phyloP scores from a whole-genome alignment of 2,888 invertebrate genomes.

The Linnaemya tessellans region DNA sequence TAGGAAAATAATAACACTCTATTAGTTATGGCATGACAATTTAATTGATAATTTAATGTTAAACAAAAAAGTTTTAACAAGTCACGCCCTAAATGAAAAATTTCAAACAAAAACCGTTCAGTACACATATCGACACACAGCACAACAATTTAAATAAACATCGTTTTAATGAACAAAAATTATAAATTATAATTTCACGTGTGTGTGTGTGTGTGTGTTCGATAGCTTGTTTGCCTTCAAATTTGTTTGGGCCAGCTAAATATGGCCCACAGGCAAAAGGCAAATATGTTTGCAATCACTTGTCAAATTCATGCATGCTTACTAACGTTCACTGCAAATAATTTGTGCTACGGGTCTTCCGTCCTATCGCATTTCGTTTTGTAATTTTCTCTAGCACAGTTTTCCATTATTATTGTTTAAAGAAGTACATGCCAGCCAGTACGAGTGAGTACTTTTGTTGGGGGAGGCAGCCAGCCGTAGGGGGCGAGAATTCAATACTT shows the following conservation, averaged over 20 bases:
- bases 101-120: conserved; percentile 9
- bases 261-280: conserved; percentile 56
- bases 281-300: conserved; percentile 73
- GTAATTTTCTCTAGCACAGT: conserved; percentile 46
- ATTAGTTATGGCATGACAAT: conserved; percentile 45
- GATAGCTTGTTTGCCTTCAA: conserved; percentile 30
- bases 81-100: conserved; percentile 54
- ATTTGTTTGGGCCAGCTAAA: conserved; percentile 63
- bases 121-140: not conserved
- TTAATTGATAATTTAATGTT: conserved; percentile 52
- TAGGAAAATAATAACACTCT: conserved; percentile 12
- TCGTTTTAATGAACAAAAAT: conserved; percentile 39
- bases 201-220: not conserved
- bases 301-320: conserved; percentile 73
- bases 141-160: conserved; percentile 7
- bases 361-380: conserved; percentile 35
- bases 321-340: conserved; percentile 24
- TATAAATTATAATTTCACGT: conserved; percentile 22
- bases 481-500: conserved; percentile 18
- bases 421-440: not conserved
- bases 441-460: not conserved
- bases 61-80: conserved; percentile 33
- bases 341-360: conserved; percentile 50
- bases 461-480: conserved; percentile 1
- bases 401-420: conserved; percentile 47